Base-by-base conservation (phyloP, 2,113 vertebrate genomes). In the Edolisoma coerulescens region DNA sequence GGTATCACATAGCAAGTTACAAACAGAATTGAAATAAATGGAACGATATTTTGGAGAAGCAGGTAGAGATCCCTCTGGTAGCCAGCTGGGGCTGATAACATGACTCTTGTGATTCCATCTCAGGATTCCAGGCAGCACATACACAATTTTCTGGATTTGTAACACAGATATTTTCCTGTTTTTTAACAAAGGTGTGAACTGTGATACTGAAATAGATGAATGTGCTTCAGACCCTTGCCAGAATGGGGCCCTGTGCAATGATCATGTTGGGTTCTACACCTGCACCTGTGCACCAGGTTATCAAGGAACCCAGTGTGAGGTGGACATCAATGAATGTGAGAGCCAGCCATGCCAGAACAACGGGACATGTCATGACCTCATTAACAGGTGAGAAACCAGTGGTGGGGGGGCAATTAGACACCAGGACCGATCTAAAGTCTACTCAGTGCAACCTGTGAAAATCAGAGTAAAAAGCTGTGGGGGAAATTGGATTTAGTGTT, bases 191-290 rank as follows among this genome's bases (percentile, higher is more conserved):
- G 99, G 99, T n/a, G 54, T 98, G 65, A 99, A 99, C 95, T 99
- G 99, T 44, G 98, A 99, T 60, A 87, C 93, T 63, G 99, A 99
- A 95, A 98, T 99, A 50, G 98, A 99, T 69, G 99, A 99, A 96
- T 99, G 99, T 28, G 98, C 97, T 53, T 98, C 96, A 2, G 89
- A 60, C 1, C 99, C 99, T 59, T 99, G 99, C 96, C 98, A 98
- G 97, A 99, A 99, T 4, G 98, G 98, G 16, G 99, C 98, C 82
- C 97, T 97, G 39, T 99, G 99, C 96, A 91, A 44, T 35, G 99
- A 99, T 92, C 95, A 98, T 2, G 52, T 99, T 33, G 99, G 99
- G 45, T 93, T 96, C 82, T 99, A 99, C 98, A 97, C 86, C 56
- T 99, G 99, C 68, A 96, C 98, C 83, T 99, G 99, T 63, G 64